Base-by-base conservation (phyloP, 92 coral and sea anemone genomes). In the Actinernus sp. region DNA sequence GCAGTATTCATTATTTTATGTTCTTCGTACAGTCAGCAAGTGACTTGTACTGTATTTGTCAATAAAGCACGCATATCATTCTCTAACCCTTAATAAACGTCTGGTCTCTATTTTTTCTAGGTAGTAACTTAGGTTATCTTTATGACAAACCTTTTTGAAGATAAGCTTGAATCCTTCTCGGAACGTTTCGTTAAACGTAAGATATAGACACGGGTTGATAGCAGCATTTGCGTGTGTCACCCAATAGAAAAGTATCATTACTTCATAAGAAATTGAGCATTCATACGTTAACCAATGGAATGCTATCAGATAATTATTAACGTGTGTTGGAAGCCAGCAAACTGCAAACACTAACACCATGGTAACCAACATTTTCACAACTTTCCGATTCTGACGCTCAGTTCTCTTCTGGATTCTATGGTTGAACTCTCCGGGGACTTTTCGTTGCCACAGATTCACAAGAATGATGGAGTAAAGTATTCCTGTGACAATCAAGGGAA, bases 301-400 rank as follows among this genome's bases (percentile, higher is more conserved):
- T n/a, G 83, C 36, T n/a, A 31, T 7, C 53, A 82, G 29, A 2
- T 59, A 39, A 25, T 76, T 71, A 38, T 51, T 32, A 30, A 54
- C 51, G 57, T 88, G 93, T 3, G 67, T 82, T n/a, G 93, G 93
- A 52, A 88, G 54, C 89, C 93, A 88, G 48, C 82, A 82, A 29
- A 88, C 3, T 26, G 89, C 86, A 62, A 88, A 88, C 4, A 77
- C 58, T 7, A 67, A 60, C 26, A 82, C 93, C n/a, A 88, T 54
- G n/a, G 93, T 76, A 20, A 82, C 82, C 33, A 88, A 61, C 81
- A 76, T 88, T 9, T 34, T 36, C 50, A 88, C 49, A 40, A 88
- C 76, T 44, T 65, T 88, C 5, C 83, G 73, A 14, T 72, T 88
- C 62, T 82, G 93, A 0, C 41, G 63, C 49, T 77, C 71, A 20